Evolutionary conservation across 2,888 invertebrate genomes (phyloP).

Genomic region (Lysandra bellargus): DNA sequence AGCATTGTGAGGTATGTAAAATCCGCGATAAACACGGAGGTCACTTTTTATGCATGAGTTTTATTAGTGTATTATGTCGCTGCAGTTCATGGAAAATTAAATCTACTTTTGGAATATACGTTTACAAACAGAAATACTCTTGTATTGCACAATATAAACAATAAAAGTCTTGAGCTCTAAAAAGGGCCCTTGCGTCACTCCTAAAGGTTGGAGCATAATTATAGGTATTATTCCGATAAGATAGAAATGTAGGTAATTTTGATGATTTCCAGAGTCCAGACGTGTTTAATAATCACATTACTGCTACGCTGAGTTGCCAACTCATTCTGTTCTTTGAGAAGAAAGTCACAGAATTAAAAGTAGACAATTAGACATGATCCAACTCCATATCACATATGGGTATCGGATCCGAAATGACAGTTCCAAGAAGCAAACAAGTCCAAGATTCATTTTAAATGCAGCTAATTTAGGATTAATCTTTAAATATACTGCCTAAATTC

Average conservation of each 20-base stretch:
- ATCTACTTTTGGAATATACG: neutral
- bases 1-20: constrained; percentile 19
- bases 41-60: constrained; percentile 7
- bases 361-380: neutral
- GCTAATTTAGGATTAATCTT: neutral
- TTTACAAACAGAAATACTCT: neutral
- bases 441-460: neutral
- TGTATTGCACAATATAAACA: neutral
- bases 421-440: neutral
- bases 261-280: neutral
- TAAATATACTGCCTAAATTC: neutral
- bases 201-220: neutral
- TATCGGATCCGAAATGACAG: neutral
- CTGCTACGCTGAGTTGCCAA: neutral
- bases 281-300: too few relatives aligned
- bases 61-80: constrained; percentile 1
- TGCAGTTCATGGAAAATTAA: neutral
- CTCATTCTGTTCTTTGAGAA: neutral
- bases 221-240: neutral
- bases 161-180: neutral
- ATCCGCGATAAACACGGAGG: constrained; percentile 9
- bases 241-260: neutral
- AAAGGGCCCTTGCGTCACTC: neutral
- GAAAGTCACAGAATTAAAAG: neutral
- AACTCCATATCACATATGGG: neutral